Conservation (phyloP, 2,888 invertebrate genomes). For the Papilio demoleus region DNA sequence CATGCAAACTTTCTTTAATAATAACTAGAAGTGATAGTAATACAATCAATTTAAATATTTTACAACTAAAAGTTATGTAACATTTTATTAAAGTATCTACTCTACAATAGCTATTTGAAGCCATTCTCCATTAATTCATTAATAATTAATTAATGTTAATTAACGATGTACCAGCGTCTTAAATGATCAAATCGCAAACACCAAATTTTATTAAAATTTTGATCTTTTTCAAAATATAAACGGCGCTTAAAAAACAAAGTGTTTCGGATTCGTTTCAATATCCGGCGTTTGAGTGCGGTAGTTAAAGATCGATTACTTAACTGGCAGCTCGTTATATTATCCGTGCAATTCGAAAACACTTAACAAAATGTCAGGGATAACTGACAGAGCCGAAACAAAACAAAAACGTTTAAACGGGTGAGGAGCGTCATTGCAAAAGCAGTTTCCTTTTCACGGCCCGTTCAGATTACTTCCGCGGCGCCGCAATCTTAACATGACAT, state of each 20-base stretch:
- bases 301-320: background rate
- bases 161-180: too few relatives aligned
- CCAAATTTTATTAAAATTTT: too few relatives aligned
- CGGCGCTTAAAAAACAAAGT: too few relatives aligned
- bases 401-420: slow-evolving; percentile 18
- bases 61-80: background rate
- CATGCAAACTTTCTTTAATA: background rate
- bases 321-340: background rate
- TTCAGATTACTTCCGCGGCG: slow-evolving; percentile 27
- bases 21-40: background rate
- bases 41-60: background rate
- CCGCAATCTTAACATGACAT: slow-evolving; percentile 31
- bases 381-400: slow-evolving; percentile 27
- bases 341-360: slow-evolving; percentile 11
- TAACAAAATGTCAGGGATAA: slow-evolving; percentile 37
- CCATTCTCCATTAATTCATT: too few relatives aligned
- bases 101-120: too few relatives aligned
- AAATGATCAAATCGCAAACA: too few relatives aligned
- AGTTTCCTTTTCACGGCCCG: slow-evolving; percentile 31
- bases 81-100: too few relatives aligned
- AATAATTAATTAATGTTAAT: too few relatives aligned
- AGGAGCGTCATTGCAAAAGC: slow-evolving; percentile 30
- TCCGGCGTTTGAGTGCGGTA: background rate
- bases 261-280: too few relatives aligned
- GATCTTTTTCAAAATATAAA: too few relatives aligned